Evolutionary conservation across 1,140 invertebrate genomes (phyloP).

Genomic region (Drusus annulatus): DNA sequence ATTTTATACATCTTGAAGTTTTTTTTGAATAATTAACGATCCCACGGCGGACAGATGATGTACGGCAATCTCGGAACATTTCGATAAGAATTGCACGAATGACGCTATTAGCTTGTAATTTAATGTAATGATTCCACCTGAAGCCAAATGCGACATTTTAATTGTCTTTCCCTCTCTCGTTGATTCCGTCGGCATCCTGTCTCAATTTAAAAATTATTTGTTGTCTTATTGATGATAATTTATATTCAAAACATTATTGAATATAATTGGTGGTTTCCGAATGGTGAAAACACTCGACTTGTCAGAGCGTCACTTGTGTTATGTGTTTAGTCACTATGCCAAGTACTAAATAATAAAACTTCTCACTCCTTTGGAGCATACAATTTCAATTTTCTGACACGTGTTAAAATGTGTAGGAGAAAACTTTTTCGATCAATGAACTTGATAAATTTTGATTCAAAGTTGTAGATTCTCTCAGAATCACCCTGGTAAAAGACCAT

Average conservation of each 20-base stretch:
- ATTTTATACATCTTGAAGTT: conserved; percentile 3
- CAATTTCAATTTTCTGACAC: too few species aligned
- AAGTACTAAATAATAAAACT: too few species aligned
- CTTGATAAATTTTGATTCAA: too few species aligned
- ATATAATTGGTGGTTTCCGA: conserved; percentile 25
- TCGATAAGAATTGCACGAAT: conserved; percentile 21
- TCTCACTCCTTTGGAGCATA: too few species aligned
- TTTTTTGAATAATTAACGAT: conserved; percentile 10
- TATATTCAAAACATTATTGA: conserved; percentile 40
- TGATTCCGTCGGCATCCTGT: conserved; percentile 2
- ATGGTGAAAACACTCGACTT: conserved; percentile 29
- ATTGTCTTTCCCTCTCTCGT: not conserved
- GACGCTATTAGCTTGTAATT: conserved; percentile 27
- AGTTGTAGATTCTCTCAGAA: too few species aligned
- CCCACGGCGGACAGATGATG: conserved; percentile 17
- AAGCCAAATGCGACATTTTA: conserved; percentile 30
- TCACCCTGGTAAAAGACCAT: too few species aligned
- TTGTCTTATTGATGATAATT: conserved; percentile 16
- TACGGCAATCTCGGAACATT: not conserved
- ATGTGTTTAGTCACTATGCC: not conserved
- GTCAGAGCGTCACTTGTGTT: not conserved
- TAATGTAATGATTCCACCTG: conserved; percentile 30
- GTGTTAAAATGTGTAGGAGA: too few species aligned
- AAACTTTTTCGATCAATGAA: too few species aligned
- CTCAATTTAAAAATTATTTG: conserved; percentile 15